Conservation (phyloP, 2,113 vertebrate species). For the Limnothrissa miodon region DNA sequence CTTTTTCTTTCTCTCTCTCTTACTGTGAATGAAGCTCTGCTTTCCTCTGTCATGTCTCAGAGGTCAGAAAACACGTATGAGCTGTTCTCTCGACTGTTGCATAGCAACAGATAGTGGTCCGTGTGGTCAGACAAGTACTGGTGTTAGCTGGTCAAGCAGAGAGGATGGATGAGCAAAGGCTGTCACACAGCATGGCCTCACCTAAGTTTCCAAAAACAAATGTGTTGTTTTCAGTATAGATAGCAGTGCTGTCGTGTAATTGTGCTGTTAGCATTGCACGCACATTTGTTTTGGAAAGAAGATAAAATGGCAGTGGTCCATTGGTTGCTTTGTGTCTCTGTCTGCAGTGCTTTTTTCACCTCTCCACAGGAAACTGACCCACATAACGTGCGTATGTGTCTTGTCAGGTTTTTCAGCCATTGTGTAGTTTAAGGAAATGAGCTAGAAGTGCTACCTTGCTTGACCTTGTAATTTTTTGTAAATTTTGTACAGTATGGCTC, state of each 20-base stretch:
- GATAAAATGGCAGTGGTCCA: neutral
- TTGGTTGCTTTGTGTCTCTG: neutral
- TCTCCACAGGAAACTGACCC: neutral
- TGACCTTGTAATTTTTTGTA: neutral
- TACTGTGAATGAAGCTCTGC: neutral
- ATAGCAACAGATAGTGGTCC: neutral
- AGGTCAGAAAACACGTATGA: neutral
- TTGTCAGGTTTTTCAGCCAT: neutral
- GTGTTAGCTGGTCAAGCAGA: neutral
- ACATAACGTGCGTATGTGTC: neutral
- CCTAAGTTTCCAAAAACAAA: neutral
- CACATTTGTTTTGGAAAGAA: neutral
- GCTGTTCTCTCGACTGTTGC: neutral
- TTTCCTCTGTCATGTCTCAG: neutral
- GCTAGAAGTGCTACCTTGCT: neutral
- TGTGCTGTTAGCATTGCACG: neutral
- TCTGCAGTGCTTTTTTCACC: neutral
- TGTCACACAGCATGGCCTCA: neutral
- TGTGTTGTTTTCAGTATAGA: neutral
- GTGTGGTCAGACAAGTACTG: neutral
- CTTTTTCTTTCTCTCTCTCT: too few species aligned
- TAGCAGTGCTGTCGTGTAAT: neutral
- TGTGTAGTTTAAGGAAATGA: neutral
- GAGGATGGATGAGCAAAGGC: neutral
- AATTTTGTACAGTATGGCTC: too few species aligned